Conservation (phyloP, 2,888 invertebrate genomes). For the Noctua fimbriata region DNA sequence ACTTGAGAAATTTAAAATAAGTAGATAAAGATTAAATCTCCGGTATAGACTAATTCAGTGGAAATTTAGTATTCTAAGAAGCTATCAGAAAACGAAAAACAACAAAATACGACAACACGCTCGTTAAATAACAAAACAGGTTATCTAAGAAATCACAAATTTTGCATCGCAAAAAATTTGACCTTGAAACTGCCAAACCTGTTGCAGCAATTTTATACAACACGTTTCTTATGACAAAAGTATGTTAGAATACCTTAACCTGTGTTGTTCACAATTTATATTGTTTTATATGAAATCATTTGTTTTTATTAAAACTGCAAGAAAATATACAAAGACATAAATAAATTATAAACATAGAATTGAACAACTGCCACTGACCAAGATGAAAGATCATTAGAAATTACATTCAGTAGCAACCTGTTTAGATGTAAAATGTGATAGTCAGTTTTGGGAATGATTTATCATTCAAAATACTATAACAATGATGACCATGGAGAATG, state of each 20-base stretch:
- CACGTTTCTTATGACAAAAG: constrained; percentile 9
- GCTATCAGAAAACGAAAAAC: not conserved
- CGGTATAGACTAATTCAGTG: not conserved
- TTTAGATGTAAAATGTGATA: not conserved
- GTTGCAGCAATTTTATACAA: constrained; percentile 19
- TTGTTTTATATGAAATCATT: not conserved
- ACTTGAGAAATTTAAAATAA: not conserved
- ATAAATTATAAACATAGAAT: not conserved
- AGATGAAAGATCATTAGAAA: not conserved
- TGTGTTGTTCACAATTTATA: not conserved
- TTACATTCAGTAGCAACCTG: not conserved
- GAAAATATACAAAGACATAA: not conserved
- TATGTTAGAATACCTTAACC: not conserved
- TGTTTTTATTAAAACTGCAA: not conserved
- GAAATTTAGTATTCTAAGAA: not conserved
- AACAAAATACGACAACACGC: constrained; percentile 6
- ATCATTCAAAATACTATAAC: not conserved
- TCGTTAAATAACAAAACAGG: constrained; percentile 36
- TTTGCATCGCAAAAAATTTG: constrained; percentile 47
- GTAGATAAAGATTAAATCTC: not conserved
- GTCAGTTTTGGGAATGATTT: not conserved
- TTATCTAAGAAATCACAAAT: constrained; percentile 23
- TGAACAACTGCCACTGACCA: not conserved
- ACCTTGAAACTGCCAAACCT: constrained; percentile 44
- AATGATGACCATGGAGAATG: not conserved